Conservation (phyloP, 2,888 invertebrate species). For the Pammene fasciana region DNA sequence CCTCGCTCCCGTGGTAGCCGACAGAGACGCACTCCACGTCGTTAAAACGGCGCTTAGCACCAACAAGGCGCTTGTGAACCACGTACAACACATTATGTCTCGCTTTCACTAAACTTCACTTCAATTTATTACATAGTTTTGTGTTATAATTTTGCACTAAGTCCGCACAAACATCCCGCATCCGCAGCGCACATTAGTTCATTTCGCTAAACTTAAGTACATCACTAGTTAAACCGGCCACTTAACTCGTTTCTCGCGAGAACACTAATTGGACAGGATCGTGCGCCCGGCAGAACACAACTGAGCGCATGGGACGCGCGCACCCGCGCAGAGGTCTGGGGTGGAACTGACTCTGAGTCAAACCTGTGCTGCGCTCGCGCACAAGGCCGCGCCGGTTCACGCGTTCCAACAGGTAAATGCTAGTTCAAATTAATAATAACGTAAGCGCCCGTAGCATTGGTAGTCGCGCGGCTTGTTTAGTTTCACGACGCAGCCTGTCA, state of each 20-base stretch:
- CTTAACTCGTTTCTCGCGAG: conserved; percentile 82
- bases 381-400: conserved; percentile 84
- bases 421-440: conserved; percentile 63
- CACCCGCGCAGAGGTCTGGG: conserved; percentile 77
- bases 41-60: conserved; percentile 72
- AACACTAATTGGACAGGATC: conserved; percentile 81
- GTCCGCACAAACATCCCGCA: conserved; percentile 69
- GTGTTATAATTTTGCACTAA: conserved; percentile 68
- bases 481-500: conserved; percentile 71
- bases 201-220: conserved; percentile 65
- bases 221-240: conserved; percentile 77
- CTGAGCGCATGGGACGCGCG: conserved; percentile 68
- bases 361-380: conserved; percentile 84
- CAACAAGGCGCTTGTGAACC: conserved; percentile 70
- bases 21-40: conserved; percentile 76
- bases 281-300: conserved; percentile 64
- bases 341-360: conserved; percentile 78
- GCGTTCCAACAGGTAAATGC: conserved; percentile 85
- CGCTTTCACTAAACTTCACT: conserved; percentile 70
- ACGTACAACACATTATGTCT: conserved; percentile 73
- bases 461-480: conserved; percentile 64
- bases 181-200: conserved; percentile 64
- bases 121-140: conserved; percentile 75
- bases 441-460: conserved; percentile 65
- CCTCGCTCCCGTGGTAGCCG: conserved; percentile 82